A percentile compares a stretch with the other conserved stretches of the same genome.
phyloP scores from a whole-genome alignment of 2,888 invertebrate genomes.

The Agrotis puta region DNA sequence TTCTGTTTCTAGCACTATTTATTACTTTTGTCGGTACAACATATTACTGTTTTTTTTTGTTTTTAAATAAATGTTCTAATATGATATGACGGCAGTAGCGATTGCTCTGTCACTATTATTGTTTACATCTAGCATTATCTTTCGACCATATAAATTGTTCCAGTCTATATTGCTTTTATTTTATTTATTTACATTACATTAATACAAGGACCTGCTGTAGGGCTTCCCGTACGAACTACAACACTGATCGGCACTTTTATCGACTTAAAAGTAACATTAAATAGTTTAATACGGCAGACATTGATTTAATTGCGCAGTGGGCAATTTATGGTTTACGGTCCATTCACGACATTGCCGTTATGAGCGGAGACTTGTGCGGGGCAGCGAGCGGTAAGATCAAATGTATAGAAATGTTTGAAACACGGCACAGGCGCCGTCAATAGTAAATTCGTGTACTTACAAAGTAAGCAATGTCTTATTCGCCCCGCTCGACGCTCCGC shows the following conservation, averaged over 20 bases:
- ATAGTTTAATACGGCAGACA: constrained; percentile 51
- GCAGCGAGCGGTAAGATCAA: too few relatives aligned
- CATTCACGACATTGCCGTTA: too few relatives aligned
- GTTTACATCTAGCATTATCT: constrained; percentile 36
- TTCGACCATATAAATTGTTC: constrained; percentile 51
- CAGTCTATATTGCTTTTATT: constrained; percentile 64
- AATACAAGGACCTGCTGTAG: constrained; percentile 40
- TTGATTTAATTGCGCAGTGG: constrained; percentile 55
- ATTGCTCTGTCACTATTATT: constrained; percentile 39
- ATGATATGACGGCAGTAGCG: constrained; percentile 61
- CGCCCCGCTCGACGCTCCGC: too few relatives aligned
- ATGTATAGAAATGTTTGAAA: too few relatives aligned
- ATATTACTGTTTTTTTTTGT: constrained; percentile 25
- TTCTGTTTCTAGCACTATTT: constrained; percentile 74
- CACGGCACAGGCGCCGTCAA: too few relatives aligned
- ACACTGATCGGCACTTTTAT: constrained; percentile 57
- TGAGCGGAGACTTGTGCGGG: too few relatives aligned
- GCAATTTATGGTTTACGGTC: constrained; percentile 50
- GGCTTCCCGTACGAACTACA: constrained; percentile 49
- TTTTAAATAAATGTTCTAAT: constrained; percentile 44
- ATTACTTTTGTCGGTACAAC: constrained; percentile 63
- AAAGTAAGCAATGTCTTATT: too few relatives aligned
- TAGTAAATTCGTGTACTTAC: too few relatives aligned
- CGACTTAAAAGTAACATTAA: constrained; percentile 52
- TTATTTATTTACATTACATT: constrained; percentile 57